phyloP scores from a whole-genome alignment of 64 coral and sea anemone species.

The Anthopleura sola region DNA sequence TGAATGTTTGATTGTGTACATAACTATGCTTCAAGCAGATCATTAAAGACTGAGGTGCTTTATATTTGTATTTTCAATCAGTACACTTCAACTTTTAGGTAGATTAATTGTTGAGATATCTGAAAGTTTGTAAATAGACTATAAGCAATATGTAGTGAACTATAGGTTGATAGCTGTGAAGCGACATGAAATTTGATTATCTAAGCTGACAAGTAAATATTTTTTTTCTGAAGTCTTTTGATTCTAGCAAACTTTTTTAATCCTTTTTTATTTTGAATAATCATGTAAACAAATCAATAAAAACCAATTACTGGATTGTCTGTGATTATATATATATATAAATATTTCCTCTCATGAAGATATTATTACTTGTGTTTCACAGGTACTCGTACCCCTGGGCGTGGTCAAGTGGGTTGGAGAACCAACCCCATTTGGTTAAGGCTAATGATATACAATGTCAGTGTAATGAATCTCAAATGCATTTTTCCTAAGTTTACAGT shows the following conservation, averaged over 20 bases:
- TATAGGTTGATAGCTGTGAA: neutral
- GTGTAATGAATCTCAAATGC: too few species aligned
- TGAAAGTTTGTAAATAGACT: neutral
- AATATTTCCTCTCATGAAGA: too few species aligned
- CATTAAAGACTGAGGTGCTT: neutral
- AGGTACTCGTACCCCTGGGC: too few species aligned
- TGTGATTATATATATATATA: neutral
- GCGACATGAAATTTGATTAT: neutral
- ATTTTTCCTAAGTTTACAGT: too few species aligned
- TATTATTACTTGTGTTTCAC: too few species aligned
- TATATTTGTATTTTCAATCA: conserved; percentile 3
- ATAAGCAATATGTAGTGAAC: neutral
- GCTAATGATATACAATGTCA: too few species aligned
- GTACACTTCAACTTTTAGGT: neutral
- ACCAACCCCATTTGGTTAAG: too few species aligned
- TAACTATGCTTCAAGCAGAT: neutral
- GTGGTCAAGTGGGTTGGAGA: too few species aligned
- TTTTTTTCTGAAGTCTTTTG: neutral
- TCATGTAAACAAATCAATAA: conserved; percentile 17
- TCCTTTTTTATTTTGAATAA: conserved; percentile 1
- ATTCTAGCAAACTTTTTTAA: neutral
- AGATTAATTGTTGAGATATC: neutral
- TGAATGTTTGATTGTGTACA: neutral
- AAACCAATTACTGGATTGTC: neutral
- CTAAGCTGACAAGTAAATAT: neutral